Evolutionary conservation across 2,888 invertebrate genomes (phyloP).

Genomic region (Plebejus melissa): DNA sequence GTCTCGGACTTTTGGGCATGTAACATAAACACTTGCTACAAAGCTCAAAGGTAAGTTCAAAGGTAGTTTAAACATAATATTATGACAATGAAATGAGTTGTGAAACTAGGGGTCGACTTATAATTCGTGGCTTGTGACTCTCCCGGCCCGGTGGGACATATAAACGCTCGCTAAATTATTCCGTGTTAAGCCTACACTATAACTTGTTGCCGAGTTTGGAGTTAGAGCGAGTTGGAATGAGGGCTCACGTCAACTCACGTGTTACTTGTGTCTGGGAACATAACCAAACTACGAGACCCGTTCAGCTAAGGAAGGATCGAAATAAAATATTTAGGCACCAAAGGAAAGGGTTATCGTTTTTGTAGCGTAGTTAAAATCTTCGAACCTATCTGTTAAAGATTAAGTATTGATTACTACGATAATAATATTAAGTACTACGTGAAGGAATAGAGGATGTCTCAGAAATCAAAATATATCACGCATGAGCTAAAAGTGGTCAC

Average conservation of each 20-base stretch:
- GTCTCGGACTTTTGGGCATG: background rate
- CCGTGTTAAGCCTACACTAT: background rate
- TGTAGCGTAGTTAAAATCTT: no score
- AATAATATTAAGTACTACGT: no score
- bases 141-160: background rate
- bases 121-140: background rate
- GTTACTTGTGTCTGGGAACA: background rate
- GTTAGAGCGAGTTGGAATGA: background rate
- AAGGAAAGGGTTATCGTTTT: no score
- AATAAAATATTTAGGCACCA: no score
- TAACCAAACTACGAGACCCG: no score
- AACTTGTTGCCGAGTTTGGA: background rate
- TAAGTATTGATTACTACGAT: no score
- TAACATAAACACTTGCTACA: background rate
- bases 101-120: conserved; percentile 11
- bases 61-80: background rate
- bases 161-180: background rate
- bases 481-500: no score
- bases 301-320: no score
- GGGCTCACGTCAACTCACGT: background rate
- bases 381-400: no score
- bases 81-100: background rate
- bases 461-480: no score
- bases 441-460: no score
- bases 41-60: background rate